phyloP scores from a whole-genome alignment of 2,113 vertebrate genomes.

The Cavia porcellus region DNA sequence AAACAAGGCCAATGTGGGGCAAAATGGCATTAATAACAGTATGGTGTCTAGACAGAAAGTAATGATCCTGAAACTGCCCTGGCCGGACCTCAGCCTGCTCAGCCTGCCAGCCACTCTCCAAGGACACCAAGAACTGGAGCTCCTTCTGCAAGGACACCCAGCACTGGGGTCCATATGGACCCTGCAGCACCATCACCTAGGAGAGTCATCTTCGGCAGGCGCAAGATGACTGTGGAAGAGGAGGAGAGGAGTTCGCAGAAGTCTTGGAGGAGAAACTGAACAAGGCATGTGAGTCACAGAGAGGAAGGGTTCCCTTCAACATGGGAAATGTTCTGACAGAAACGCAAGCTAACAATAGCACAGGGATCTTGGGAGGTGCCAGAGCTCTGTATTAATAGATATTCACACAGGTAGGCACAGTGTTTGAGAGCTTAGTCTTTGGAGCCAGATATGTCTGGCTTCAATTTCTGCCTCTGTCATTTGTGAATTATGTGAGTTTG shows the following conservation, averaged over 20 bases:
- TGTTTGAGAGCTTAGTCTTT: background rate
- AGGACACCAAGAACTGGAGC: background rate
- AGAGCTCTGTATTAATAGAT: background rate
- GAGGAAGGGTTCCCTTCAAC: background rate
- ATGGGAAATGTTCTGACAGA: background rate
- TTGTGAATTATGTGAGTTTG: background rate
- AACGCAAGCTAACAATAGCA: background rate
- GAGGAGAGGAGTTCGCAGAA: background rate
- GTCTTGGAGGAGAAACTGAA: background rate
- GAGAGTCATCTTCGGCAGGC: background rate
- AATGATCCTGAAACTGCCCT: background rate
- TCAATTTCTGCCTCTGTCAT: background rate
- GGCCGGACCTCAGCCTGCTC: background rate
- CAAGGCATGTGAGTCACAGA: no score
- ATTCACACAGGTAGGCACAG: fast-evolving
- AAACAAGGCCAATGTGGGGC: background rate
- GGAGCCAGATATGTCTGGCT: background rate
- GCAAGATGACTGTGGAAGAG: fast-evolving
- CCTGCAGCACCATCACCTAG: background rate
- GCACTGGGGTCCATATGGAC: background rate
- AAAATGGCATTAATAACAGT: background rate
- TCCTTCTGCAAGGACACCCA: background rate
- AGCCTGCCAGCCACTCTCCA: background rate
- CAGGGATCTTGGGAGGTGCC: background rate
- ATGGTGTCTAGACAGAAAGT: slow-evolving; percentile 24